A percentile compares a stretch with the other conserved stretches of the same genome.
phyloP scores from a whole-genome alignment of 2,888 invertebrate species.

The Aphodius granarius region DNA sequence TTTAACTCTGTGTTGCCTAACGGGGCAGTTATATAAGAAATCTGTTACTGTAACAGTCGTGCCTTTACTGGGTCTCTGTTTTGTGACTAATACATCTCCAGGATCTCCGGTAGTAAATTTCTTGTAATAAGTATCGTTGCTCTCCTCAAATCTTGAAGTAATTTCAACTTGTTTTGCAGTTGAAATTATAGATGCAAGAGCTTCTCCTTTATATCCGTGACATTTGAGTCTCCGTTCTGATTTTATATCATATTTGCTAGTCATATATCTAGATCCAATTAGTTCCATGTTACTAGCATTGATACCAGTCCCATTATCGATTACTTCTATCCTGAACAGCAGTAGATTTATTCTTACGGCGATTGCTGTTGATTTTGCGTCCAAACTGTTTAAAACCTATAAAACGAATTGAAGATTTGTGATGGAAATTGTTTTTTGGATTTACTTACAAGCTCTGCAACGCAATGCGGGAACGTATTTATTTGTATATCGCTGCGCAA shows the following conservation, averaged over 20 bases:
- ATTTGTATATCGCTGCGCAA: conserved; percentile 21
- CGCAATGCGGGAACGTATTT: conserved; percentile 22
- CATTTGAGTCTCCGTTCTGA: conserved; percentile 57
- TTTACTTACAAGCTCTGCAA: conserved; percentile 23
- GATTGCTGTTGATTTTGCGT: conserved; percentile 69
- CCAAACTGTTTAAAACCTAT: conserved; percentile 70
- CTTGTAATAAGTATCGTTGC: conserved; percentile 59
- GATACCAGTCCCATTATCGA: conserved; percentile 78
- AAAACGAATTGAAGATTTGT: conserved; percentile 19
- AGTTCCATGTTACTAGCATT: conserved; percentile 57
- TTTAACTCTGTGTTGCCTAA: conserved; percentile 61
- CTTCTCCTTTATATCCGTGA: conserved; percentile 72
- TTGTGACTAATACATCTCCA: conserved; percentile 41
- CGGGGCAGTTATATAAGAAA: conserved; percentile 65
- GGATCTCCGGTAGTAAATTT: conserved; percentile 49
- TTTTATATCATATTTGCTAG: conserved; percentile 65
- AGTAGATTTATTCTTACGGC: conserved; percentile 67
- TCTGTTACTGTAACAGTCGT: conserved; percentile 72
- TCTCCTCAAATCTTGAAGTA: conserved; percentile 56
- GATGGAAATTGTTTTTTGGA: background rate
- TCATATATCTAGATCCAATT: conserved; percentile 64
- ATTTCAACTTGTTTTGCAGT: conserved; percentile 62
- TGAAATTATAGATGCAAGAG: conserved; percentile 64
- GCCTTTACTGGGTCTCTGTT: conserved; percentile 64
- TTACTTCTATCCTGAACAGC: conserved; percentile 67